phyloP scores from a whole-genome alignment of 2,888 invertebrate genomes.

The Thera britannica region DNA sequence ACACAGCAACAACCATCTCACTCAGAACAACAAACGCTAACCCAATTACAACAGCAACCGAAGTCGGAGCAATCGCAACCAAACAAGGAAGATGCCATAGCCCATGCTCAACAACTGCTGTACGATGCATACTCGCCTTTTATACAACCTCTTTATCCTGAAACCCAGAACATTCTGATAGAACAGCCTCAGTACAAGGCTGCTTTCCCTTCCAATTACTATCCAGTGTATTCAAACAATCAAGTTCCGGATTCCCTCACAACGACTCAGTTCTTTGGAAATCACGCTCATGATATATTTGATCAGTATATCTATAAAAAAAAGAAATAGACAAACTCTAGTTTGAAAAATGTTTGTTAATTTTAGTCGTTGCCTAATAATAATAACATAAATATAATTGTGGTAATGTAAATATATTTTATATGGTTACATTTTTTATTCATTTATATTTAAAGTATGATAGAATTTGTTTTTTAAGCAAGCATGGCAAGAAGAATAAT shows the following conservation, averaged over 20 bases:
- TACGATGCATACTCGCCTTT: slow-evolving; percentile 20
- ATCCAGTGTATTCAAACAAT: slow-evolving; percentile 17
- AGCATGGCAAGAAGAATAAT: no score
- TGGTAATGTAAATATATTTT: no score
- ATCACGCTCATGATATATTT: slow-evolving; percentile 29
- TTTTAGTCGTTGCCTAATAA: not conserved
- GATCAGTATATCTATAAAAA: slow-evolving; percentile 15
- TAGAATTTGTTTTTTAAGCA: no score
- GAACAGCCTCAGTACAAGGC: slow-evolving; percentile 33
- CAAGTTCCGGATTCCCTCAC: slow-evolving; percentile 23
- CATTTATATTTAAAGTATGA: not conserved
- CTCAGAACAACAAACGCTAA: slow-evolving; percentile 3
- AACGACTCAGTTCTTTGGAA: slow-evolving; percentile 32
- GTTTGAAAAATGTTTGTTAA: not conserved
- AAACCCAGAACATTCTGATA: slow-evolving; percentile 33
- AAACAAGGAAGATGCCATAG: slow-evolving; percentile 19
- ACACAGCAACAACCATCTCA: slow-evolving; percentile 15
- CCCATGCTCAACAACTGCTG: slow-evolving; percentile 22
- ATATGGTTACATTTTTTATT: not conserved
- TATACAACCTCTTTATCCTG: slow-evolving; percentile 20
- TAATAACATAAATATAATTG: not conserved
- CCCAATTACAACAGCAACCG: not conserved
- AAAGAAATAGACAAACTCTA: slow-evolving; percentile 18
- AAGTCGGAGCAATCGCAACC: slow-evolving; percentile 3
- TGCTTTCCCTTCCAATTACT: slow-evolving; percentile 50